Evolutionary conservation across 1,140 invertebrate genomes (phyloP).

Genomic region (Drosophila quadrilineata): DNA sequence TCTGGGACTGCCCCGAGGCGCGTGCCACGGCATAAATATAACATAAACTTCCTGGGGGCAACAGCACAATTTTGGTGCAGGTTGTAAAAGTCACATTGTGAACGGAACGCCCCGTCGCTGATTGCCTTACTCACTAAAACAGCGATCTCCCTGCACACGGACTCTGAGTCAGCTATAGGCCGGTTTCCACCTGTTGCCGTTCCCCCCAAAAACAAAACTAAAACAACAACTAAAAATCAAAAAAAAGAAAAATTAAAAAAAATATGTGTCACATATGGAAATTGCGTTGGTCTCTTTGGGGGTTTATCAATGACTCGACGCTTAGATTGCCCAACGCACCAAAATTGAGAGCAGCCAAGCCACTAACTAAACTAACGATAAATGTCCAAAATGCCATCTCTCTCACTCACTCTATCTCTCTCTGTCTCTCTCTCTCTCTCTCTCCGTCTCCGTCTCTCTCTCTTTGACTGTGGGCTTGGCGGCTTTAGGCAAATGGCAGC

Average conservation of each 20-base stretch:
- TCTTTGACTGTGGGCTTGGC: constrained; percentile 22
- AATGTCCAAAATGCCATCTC: constrained; percentile 54
- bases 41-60: constrained; percentile 28
- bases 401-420: not conserved
- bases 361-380: constrained; percentile 42
- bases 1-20: constrained; percentile 26
- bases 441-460: not conserved
- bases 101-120: constrained; percentile 33
- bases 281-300: constrained; percentile 21
- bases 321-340: constrained; percentile 62
- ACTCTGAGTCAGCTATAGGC: constrained; percentile 23
- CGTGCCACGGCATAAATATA: constrained; percentile 43
- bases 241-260: constrained; percentile 5
- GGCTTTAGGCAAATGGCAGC: constrained; percentile 61
- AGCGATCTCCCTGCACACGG: not conserved
- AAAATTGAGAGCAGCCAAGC: constrained; percentile 46
- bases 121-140: constrained; percentile 11
- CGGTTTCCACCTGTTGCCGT: constrained; percentile 55
- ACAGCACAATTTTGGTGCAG: constrained; percentile 46
- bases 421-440: not conserved
- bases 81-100: constrained; percentile 33
- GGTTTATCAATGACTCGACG: constrained; percentile 22
- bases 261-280: constrained; percentile 54
- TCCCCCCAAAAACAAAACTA: not conserved
- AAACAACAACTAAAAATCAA: no score